Percentiles rank a stretch among this genome's conserved stretches.
Evolutionary conservation across 1,140 invertebrate species (phyloP).

Genomic region (Orius insidiosus): DNA sequence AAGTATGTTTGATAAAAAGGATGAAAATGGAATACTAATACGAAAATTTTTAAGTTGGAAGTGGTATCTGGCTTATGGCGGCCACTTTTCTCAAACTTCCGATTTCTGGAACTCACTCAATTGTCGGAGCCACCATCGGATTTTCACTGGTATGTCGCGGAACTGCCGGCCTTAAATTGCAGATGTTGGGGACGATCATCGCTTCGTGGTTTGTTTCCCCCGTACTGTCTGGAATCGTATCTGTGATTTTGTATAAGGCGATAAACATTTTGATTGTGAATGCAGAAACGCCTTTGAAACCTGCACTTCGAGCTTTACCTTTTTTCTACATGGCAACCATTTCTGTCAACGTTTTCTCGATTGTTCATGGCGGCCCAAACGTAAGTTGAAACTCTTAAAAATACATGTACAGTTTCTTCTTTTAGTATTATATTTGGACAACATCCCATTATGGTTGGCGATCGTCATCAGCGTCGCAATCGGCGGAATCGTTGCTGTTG

Average conservation of each 20-base stretch:
- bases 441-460: conserved; percentile 73
- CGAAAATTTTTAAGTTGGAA: conserved; percentile 39
- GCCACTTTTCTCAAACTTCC: conserved; percentile 90
- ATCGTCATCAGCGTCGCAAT: conserved; percentile 46
- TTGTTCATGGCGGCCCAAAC: conserved; percentile 83
- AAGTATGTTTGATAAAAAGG: conserved; percentile 23
- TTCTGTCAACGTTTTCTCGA: conserved; percentile 80
- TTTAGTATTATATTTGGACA: conserved; percentile 73
- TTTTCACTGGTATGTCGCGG: conserved; percentile 87
- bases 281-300: conserved; percentile 60
- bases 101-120: conserved; percentile 95
- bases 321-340: conserved; percentile 86
- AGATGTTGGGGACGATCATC: conserved; percentile 63
- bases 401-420: conserved; percentile 1
- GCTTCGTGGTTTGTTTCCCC: conserved; percentile 96
- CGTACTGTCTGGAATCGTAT: conserved; percentile 76
- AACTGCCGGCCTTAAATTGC: conserved; percentile 69
- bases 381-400: conserved; percentile 39
- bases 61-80: conserved; percentile 81
- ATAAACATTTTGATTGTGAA: conserved; percentile 68
- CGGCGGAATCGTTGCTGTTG: conserved; percentile 46
- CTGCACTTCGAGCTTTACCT: conserved; percentile 70
- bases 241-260: conserved; percentile 62
- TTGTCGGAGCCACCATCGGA: conserved; percentile 93
- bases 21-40: neutral